Conservation (phyloP, 64 coral and sea anemone species). For the Montipora capricornis region DNA sequence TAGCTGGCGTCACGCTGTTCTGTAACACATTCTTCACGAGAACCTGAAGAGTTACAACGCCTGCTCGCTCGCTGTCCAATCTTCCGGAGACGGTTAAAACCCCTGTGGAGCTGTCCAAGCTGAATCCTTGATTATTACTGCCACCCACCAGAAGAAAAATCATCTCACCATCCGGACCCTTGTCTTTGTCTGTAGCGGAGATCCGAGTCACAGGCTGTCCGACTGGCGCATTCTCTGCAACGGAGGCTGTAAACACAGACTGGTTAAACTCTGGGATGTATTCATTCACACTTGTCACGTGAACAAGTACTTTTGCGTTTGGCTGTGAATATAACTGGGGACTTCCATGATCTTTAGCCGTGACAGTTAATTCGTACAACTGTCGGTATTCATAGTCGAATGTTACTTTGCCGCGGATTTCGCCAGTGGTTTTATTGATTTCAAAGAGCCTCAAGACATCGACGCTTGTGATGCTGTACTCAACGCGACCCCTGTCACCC, state of each 20-base stretch:
- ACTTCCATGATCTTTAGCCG: slow-evolving; percentile 57
- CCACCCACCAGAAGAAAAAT: slow-evolving; percentile 71
- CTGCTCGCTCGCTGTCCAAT: slow-evolving; percentile 75
- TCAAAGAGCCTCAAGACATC: slow-evolving; percentile 14
- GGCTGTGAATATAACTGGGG: slow-evolving; percentile 33
- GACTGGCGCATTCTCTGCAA: slow-evolving; percentile 86
- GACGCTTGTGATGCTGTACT: slow-evolving; percentile 54
- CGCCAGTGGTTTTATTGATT: slow-evolving; percentile 47
- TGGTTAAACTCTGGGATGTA: slow-evolving; percentile 72
- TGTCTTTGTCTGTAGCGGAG: slow-evolving; percentile 81
- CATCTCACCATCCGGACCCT: slow-evolving; percentile 70
- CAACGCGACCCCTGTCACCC: slow-evolving; percentile 63
- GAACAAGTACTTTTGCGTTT: slow-evolving; percentile 60
- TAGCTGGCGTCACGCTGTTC: slow-evolving; percentile 63
- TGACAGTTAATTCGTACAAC: slow-evolving; percentile 43
- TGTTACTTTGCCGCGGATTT: slow-evolving; percentile 63
- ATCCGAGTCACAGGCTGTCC: slow-evolving; percentile 73
- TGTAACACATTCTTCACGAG: slow-evolving; percentile 88
- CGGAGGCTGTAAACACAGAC: slow-evolving; percentile 57
- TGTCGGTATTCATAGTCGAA: slow-evolving; percentile 79
- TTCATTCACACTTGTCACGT: slow-evolving; percentile 83
- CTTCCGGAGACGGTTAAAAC: slow-evolving; percentile 79
- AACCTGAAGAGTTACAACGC: slow-evolving; percentile 69
- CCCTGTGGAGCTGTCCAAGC: slow-evolving; percentile 65
- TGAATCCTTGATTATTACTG: slow-evolving; percentile 74